Base-by-base conservation (phyloP, 1,140 invertebrate species). In the Procambarus virginalis region DNA sequence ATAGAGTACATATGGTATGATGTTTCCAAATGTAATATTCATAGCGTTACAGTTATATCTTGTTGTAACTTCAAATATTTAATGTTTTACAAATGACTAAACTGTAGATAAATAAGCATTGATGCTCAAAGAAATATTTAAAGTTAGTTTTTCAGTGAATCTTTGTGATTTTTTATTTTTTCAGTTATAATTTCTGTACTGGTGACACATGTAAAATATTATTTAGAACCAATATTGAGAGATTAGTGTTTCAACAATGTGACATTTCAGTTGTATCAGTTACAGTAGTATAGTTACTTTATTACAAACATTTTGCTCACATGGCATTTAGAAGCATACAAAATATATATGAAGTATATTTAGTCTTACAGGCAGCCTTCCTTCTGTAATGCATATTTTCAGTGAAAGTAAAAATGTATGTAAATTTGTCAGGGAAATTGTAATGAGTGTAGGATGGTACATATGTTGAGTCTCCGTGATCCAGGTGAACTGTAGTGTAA, bases 21-120 rank as follows among this genome's bases (percentile, higher is more conserved):
- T 17, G 17, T 64, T 64, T 64, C 60, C 60, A 64, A 64, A 64
- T 20, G 17, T 20, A 64, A 64, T 64, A 5, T 17, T 64, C 10
- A 64, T 17, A 64, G 55, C 55, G 12, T 6, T 58, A 12, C 17
- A 68, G 34, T 20, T 68, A 5, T 73, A 34, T 73, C 68, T 73
- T 73, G 68, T 73, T 73, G 68, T 34, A 73, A 34, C 8, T 73
- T n/a, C 68, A 73, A 73, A 73, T 73, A 10, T 73, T 73, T 73
- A 73, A 73, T 73, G 22, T 22, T 73, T 34, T 73, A 73, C 5
- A 34, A 34, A 34, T 5, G 6, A 73, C n/a, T 73, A 73, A 20
- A 73, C 10, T 73, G 10, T 68, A 34, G 34, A 34, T 34, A 34
- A 68, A 68, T 20, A 68, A 5, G 64, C 20, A 68, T 68, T 17